Percentiles rank a stretch among this genome's conserved stretches.
phyloP scores from a whole-genome alignment of 1,140 invertebrate genomes.

The Harpegnathos saltator region DNA sequence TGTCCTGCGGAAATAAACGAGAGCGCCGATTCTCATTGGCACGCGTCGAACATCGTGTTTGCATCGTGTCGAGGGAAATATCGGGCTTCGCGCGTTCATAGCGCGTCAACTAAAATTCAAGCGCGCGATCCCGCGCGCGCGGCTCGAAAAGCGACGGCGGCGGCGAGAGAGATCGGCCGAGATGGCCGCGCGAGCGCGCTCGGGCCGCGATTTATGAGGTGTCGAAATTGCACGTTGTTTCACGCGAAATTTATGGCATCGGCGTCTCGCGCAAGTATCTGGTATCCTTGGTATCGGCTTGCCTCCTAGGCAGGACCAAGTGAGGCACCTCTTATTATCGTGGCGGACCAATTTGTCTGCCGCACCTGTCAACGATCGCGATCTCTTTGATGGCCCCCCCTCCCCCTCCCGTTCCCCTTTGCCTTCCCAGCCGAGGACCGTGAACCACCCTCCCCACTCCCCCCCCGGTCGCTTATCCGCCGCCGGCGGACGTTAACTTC shows the following conservation, averaged over 20 bases:
- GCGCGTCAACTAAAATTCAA: slow-evolving; percentile 53
- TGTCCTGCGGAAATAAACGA: slow-evolving; percentile 26
- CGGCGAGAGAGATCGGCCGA: neutral
- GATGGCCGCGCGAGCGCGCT: slow-evolving; percentile 22
- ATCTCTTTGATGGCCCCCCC: slow-evolving; percentile 72
- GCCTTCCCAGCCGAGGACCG: slow-evolving; percentile 4
- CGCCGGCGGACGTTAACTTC: slow-evolving; percentile 66
- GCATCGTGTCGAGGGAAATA: slow-evolving; percentile 5
- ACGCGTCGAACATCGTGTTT: slow-evolving; percentile 50
- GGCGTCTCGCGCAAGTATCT: slow-evolving; percentile 57
- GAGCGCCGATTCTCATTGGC: slow-evolving; percentile 43
- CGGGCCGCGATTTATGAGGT: slow-evolving; percentile 75
- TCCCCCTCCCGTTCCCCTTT: no score
- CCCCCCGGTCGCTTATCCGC: slow-evolving; percentile 29
- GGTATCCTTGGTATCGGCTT: slow-evolving; percentile 57
- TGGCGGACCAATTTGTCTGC: slow-evolving; percentile 70
- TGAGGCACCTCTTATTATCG: slow-evolving; percentile 70
- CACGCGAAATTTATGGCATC: slow-evolving; percentile 69
- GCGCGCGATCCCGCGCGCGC: neutral
- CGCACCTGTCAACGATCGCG: slow-evolving; percentile 75
- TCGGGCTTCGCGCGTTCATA: slow-evolving; percentile 5
- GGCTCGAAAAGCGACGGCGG: slow-evolving; percentile 34
- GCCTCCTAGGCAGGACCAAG: slow-evolving; percentile 61
- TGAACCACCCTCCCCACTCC: no score
- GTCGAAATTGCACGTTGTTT: slow-evolving; percentile 78